Evolutionary conservation across 2,113 vertebrate species (phyloP).

Genomic region (Cygnus buccinator): DNA sequence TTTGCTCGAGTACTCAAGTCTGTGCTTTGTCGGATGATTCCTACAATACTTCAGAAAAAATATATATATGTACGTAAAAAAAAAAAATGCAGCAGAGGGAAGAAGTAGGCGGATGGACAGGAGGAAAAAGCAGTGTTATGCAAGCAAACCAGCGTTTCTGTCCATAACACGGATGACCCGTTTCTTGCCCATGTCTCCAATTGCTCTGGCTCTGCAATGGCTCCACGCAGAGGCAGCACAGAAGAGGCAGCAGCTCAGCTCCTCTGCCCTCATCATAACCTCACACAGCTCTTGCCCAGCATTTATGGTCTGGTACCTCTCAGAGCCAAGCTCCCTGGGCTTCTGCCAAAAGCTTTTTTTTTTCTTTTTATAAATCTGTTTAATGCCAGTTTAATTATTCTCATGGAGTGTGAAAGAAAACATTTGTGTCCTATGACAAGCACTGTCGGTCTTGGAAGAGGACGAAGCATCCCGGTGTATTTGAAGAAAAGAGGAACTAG

Average conservation of each 20-base stretch:
- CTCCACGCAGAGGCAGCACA: fast-evolving
- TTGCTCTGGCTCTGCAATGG: neutral
- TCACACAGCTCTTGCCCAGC: neutral
- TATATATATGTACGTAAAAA: neutral
- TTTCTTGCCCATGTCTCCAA: neutral
- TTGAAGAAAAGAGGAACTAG: neutral
- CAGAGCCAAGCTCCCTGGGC: neutral
- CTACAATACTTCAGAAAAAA: neutral
- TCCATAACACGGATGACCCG: fast-evolving
- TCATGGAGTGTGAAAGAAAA: neutral
- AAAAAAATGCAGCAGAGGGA: fast-evolving
- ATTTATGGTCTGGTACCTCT: neutral
- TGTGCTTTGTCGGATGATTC: neutral
- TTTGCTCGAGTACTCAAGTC: neutral
- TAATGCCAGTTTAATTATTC: neutral
- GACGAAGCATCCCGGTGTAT: neutral
- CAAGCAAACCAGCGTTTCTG: neutral
- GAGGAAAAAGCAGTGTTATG: neutral
- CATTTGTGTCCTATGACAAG: fast-evolving
- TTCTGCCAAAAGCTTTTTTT: neutral
- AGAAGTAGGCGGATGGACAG: neutral
- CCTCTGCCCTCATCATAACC: neutral
- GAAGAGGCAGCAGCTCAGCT: neutral
- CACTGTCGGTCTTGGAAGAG: neutral
- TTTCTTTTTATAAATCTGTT: neutral